phyloP scores from a whole-genome alignment of 2,888 invertebrate genomes.

The Teleogryllus oceanicus region DNA sequence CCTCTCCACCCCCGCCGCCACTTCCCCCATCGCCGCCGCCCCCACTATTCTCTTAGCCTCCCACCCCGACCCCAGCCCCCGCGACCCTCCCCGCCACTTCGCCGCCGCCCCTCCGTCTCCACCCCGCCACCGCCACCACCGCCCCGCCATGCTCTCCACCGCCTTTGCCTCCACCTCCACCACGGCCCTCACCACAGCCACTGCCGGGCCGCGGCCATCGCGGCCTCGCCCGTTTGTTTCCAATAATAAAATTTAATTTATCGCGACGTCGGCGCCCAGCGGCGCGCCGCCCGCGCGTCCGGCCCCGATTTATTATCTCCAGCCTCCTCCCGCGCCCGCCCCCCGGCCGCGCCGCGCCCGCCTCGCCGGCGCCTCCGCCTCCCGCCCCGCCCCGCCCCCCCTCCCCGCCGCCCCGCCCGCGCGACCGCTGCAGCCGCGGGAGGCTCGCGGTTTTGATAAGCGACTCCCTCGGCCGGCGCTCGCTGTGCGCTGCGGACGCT shows the following conservation, averaged over 20 bases:
- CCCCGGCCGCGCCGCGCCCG: neutral
- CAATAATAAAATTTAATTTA: conserved; percentile 19
- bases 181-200: fast-evolving
- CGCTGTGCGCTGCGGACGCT: no score
- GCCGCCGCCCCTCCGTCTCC: no score
- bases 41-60: neutral
- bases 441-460: no score
- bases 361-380: neutral
- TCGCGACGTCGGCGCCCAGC: conserved; percentile 11
- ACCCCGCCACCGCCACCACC: no score
- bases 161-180: no score
- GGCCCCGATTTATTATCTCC: conserved; percentile 4
- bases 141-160: no score
- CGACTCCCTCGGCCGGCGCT: no score
- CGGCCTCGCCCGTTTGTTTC: neutral
- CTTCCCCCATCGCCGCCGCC: no score
- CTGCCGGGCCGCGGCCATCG: neutral
- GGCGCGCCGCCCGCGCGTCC: neutral
- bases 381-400: neutral
- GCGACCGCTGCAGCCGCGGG: no score
- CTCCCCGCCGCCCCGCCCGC: no score
- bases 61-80: neutral
- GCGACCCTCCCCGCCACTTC: neutral
- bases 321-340: neutral
- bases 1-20: no score